phyloP scores from a whole-genome alignment of 2,888 invertebrate genomes.

The Piscicola geometra region DNA sequence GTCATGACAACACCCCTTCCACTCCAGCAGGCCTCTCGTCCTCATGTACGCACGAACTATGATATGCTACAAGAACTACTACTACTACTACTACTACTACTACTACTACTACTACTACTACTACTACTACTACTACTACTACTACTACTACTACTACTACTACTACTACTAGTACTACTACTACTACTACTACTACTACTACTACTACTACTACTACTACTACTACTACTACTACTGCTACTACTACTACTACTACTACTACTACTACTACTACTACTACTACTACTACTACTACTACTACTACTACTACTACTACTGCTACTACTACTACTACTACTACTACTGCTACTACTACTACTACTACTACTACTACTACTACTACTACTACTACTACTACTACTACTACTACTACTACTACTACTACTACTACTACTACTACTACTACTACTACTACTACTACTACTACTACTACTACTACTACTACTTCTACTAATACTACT shows the following conservation, averaged over 20 bases:
- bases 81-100: slow-evolving; percentile 25
- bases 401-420: background rate
- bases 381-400: slow-evolving; percentile 24
- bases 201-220: slow-evolving; percentile 25
- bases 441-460: slow-evolving; percentile 9
- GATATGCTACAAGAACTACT: slow-evolving; percentile 18
- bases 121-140: slow-evolving; percentile 25
- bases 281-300: slow-evolving; percentile 25
- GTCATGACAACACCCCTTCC: too few species aligned
- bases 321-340: slow-evolving; percentile 25
- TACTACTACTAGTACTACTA: slow-evolving; percentile 23
- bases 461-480: slow-evolving; percentile 9
- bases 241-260: slow-evolving; percentile 25
- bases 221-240: slow-evolving; percentile 25
- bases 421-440: too few species aligned
- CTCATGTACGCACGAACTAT: too few species aligned
- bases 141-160: slow-evolving; percentile 25
- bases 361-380: slow-evolving; percentile 21
- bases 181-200: slow-evolving; percentile 25
- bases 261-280: slow-evolving; percentile 25
- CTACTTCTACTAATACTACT: too few species aligned
- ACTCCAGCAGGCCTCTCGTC: too few species aligned
- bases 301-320: slow-evolving; percentile 25
- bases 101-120: slow-evolving; percentile 25
- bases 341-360: slow-evolving; percentile 25